Evolutionary conservation across 1,140 invertebrate species (phyloP).

Genomic region (Diplogasteroides magnus): DNA sequence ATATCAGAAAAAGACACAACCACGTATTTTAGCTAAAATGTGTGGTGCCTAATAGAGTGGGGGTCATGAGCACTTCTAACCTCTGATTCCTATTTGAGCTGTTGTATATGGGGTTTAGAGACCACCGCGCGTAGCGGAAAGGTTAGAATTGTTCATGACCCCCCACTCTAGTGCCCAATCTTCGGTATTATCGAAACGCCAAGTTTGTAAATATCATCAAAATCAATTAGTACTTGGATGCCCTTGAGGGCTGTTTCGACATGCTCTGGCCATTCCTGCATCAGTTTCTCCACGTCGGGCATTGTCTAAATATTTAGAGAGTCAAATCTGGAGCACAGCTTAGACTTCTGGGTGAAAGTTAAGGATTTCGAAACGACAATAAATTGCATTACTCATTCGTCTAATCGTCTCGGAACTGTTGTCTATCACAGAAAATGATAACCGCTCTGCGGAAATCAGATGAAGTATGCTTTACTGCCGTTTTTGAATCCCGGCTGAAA

Average conservation of each 20-base stretch:
- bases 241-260: constrained; percentile 74
- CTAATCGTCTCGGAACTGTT: too few relatives aligned
- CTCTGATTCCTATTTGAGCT: background rate
- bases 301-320: too few relatives aligned
- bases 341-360: too few relatives aligned
- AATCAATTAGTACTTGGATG: background rate
- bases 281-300: constrained; percentile 84
- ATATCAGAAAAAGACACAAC: background rate
- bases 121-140: background rate
- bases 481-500: too few relatives aligned
- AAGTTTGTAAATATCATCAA: background rate
- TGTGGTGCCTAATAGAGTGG: background rate
- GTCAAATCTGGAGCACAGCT: too few relatives aligned
- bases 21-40: background rate
- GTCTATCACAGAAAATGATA: too few relatives aligned
- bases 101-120: background rate
- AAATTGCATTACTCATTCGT: too few relatives aligned
- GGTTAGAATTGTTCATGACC: background rate
- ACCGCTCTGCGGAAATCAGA: too few relatives aligned
- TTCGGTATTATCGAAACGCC: background rate
- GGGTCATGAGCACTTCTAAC: background rate
- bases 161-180: background rate
- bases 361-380: too few relatives aligned
- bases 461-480: too few relatives aligned
- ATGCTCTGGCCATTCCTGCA: constrained; percentile 87